A percentile compares a stretch with the other conserved stretches of the same genome.
These are phyloP conservation scores for Dendrophyllia cribrosa DNA, from an alignment of 64 coral and sea anemone genomes.

Conservation along the genomic window DNA sequence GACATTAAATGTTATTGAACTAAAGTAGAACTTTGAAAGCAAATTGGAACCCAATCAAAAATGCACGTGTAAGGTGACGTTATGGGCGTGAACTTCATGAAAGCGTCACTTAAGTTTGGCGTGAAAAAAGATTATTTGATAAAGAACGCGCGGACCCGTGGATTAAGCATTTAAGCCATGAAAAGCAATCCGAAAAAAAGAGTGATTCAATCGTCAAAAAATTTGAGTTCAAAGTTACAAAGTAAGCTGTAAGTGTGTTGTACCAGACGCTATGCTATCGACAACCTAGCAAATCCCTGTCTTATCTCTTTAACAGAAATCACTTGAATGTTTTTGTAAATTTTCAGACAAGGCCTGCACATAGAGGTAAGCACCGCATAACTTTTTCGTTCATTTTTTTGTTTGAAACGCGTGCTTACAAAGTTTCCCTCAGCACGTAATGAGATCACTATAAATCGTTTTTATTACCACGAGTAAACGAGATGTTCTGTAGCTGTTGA, in stretches of 20 bases:
- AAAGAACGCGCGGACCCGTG: background rate
- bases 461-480: too few species aligned
- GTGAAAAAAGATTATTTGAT: background rate
- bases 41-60: slow-evolving; percentile 5
- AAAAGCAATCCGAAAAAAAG: background rate
- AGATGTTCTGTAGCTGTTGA: too few species aligned
- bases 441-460: too few species aligned
- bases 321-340: background rate
- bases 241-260: too few species aligned
- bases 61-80: background rate
- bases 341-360: background rate
- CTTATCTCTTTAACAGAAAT: too few species aligned
- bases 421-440: too few species aligned
- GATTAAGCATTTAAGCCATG: background rate
- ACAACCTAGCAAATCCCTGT: too few species aligned
- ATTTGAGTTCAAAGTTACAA: background rate
- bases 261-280: too few species aligned
- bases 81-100: background rate
- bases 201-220: slow-evolving; percentile 3
- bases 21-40: too few species aligned
- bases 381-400: too few species aligned
- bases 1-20: background rate
- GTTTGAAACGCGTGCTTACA: too few species aligned
- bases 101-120: background rate
- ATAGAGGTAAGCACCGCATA: background rate